Conservation (phyloP, 2,113 vertebrate species). For the Gambusia holbrooki region DNA sequence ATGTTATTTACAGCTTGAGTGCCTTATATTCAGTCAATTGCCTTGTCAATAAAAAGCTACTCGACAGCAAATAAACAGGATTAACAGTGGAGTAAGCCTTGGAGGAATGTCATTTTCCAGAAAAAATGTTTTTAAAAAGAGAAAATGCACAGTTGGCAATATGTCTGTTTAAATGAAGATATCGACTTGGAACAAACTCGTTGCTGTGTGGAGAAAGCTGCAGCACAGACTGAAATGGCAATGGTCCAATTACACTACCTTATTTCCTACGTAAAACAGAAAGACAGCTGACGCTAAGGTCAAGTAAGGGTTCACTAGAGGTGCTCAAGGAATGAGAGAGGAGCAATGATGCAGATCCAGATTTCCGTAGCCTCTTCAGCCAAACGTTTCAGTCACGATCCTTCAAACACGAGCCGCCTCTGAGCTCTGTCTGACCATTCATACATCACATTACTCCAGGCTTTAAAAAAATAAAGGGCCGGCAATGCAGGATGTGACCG, state of each 20-base stretch:
- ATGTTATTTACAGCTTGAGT: slow-evolving; percentile 15
- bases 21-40: slow-evolving; percentile 15
- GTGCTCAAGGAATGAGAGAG: background rate
- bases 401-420: background rate
- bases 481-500: background rate
- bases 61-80: slow-evolving; percentile 32
- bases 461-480: background rate
- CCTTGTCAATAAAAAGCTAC: slow-evolving; percentile 28
- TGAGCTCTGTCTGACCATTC: background rate
- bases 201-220: slow-evolving; percentile 18
- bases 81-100: slow-evolving; percentile 10
- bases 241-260: slow-evolving; percentile 36
- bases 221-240: slow-evolving; percentile 6
- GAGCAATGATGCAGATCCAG: background rate
- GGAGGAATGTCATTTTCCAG: background rate
- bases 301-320: background rate
- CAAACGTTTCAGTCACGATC: too few species aligned
- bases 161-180: background rate
- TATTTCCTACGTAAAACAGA: slow-evolving; percentile 15
- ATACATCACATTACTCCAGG: background rate
- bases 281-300: slow-evolving; percentile 1
- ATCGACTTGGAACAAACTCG: slow-evolving; percentile 34
- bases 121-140: background rate
- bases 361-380: too few species aligned
- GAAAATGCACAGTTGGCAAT: slow-evolving; percentile 21